A percentile compares a stretch with the other conserved stretches of the same genome.
Conservation (phyloP, 2,113 vertebrate species). For the Turdus rufiventris region DNA sequence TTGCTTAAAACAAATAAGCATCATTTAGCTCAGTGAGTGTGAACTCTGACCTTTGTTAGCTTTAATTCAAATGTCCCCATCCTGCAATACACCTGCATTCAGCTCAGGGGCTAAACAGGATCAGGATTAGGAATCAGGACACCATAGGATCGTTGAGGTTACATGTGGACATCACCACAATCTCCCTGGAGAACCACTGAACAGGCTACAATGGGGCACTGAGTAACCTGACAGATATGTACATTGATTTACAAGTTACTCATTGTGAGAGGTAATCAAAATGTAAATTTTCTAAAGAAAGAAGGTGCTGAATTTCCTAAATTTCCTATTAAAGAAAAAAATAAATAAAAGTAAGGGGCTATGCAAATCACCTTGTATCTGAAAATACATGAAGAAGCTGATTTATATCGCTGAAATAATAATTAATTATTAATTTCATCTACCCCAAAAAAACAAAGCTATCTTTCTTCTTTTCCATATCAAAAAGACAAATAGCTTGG, state of each 20-base stretch:
- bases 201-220: background rate
- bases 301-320: background rate
- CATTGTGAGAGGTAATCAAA: background rate
- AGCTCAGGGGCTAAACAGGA: background rate
- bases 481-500: background rate
- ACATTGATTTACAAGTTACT: background rate
- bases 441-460: background rate
- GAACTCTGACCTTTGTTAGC: background rate
- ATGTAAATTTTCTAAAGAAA: background rate
- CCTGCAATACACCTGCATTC: background rate
- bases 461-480: background rate
- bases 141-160: rapidly evolving
- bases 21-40: background rate
- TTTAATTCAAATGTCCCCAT: background rate
- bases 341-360: background rate
- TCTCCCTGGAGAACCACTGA: background rate
- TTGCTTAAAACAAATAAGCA: background rate
- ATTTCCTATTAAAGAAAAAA: background rate
- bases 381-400: background rate
- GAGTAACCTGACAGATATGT: background rate
- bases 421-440: background rate
- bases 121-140: background rate
- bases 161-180: background rate
- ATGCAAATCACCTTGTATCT: background rate
- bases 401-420: background rate